Conservation (phyloP, 92 coral and sea anemone species). For the Bergia puertoricense region DNA sequence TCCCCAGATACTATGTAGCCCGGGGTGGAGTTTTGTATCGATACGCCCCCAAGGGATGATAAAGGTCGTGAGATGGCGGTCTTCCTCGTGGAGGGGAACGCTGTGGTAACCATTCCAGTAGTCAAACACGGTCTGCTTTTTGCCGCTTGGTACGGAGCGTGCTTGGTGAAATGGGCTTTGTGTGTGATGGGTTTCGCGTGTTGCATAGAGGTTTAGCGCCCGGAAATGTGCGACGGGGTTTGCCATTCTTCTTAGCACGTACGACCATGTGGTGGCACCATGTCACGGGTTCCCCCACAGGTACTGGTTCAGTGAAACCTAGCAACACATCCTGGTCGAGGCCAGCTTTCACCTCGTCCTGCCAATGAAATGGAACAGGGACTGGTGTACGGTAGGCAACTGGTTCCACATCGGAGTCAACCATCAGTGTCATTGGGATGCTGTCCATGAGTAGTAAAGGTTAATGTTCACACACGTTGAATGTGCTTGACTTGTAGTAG, state of each 20-base stretch:
- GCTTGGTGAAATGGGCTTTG: slow-evolving; percentile 38
- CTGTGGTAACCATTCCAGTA: slow-evolving; percentile 29
- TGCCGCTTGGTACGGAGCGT: slow-evolving; percentile 14
- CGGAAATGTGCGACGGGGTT: not conserved
- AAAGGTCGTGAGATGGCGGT: not conserved
- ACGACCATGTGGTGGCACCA: not conserved
- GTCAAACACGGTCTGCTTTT: slow-evolving; percentile 12
- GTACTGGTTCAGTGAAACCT: slow-evolving; percentile 63
- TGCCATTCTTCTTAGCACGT: not conserved
- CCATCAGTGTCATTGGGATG: too few relatives aligned
- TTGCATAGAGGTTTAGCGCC: not conserved
- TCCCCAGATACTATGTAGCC: too few relatives aligned
- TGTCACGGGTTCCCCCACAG: slow-evolving; percentile 57
- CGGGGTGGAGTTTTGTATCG: too few relatives aligned
- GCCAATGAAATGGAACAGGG: too few relatives aligned
- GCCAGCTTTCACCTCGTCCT: too few relatives aligned
- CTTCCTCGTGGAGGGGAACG: slow-evolving; percentile 11
- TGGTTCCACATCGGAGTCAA: too few relatives aligned
- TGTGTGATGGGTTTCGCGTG: slow-evolving; percentile 8
- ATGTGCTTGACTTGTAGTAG: slow-evolving; percentile 62
- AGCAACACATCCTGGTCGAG: slow-evolving; percentile 38
- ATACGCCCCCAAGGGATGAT: too few relatives aligned
- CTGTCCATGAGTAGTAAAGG: too few relatives aligned
- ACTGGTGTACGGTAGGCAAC: too few relatives aligned
- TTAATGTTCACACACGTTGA: slow-evolving; percentile 42